Percentiles rank a stretch among this genome's conserved stretches.
Conservation (phyloP, 2,888 invertebrate species). For the Blastobasis lacticolella region DNA sequence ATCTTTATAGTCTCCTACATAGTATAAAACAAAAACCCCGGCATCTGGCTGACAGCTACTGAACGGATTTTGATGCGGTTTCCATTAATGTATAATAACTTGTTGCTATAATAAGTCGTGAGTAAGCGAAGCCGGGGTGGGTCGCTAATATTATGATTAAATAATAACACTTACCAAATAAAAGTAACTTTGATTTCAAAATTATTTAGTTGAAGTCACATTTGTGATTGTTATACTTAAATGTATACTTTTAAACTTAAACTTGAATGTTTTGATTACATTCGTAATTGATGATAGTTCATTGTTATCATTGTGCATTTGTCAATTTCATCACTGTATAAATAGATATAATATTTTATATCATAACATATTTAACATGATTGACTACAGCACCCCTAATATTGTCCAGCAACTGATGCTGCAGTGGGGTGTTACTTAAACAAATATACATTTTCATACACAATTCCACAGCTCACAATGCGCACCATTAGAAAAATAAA, state of each 20-base stretch:
- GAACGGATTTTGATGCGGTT: too few species aligned
- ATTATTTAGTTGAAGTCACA: not conserved
- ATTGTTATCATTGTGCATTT: conserved; percentile 50
- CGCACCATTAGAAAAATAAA: conserved; percentile 74
- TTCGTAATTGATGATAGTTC: conserved; percentile 21
- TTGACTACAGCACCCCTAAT: conserved; percentile 65
- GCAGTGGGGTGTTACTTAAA: conserved; percentile 51
- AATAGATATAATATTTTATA: conserved; percentile 48
- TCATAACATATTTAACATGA: conserved; percentile 50
- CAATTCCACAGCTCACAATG: conserved; percentile 71
- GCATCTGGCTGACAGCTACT: too few species aligned
- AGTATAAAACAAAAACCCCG: too few species aligned
- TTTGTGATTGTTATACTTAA: not conserved
- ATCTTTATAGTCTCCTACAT: too few species aligned
- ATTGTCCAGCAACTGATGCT: conserved; percentile 56
- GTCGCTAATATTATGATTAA: not conserved
- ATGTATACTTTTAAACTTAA: too few species aligned
- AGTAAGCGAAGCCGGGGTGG: too few species aligned
- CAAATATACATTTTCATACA: conserved; percentile 59
- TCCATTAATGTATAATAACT: too few species aligned
- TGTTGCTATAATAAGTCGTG: too few species aligned
- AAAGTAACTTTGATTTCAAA: conserved; percentile 8
- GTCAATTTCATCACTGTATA: conserved; percentile 40
- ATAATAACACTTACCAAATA: not conserved
- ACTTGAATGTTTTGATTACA: conserved; percentile 17